Conservation (phyloP, 2,797 vertebrate genomes). For the Liparis tanakae region DNA sequence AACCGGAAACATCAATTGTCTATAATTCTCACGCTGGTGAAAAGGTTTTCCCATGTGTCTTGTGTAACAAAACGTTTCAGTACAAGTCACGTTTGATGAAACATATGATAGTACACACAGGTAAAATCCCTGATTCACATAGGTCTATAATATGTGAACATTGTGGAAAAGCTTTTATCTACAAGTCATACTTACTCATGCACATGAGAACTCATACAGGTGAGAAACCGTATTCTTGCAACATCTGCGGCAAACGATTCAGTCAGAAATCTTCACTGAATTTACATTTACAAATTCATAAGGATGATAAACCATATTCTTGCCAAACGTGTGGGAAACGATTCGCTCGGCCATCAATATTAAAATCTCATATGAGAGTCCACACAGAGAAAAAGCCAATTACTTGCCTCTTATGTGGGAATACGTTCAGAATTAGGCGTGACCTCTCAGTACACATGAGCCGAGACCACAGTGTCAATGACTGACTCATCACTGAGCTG, state of each 20-base stretch:
- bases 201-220: background rate
- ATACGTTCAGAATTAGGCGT: background rate
- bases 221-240: background rate
- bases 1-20: background rate
- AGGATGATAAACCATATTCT: background rate
- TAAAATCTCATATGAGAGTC: too few relatives aligned
- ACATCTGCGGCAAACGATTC: background rate
- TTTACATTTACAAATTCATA: background rate
- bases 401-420: constrained; percentile 14
- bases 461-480: background rate
- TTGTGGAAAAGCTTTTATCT: background rate
- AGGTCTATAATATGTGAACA: too few relatives aligned
- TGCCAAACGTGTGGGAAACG: constrained; percentile 18
- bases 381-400: background rate
- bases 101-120: background rate
- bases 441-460: background rate
- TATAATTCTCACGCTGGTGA: too few relatives aligned
- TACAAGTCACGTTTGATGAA: too few relatives aligned
- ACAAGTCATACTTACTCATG: too few relatives aligned
- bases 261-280: background rate
- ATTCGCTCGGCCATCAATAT: background rate
- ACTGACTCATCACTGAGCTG: too few relatives aligned
- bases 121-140: background rate
- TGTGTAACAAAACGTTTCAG: too few relatives aligned
- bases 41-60: too few relatives aligned